Conservation (phyloP, 2,113 vertebrate genomes). For the Thinocorus orbignyianus region DNA sequence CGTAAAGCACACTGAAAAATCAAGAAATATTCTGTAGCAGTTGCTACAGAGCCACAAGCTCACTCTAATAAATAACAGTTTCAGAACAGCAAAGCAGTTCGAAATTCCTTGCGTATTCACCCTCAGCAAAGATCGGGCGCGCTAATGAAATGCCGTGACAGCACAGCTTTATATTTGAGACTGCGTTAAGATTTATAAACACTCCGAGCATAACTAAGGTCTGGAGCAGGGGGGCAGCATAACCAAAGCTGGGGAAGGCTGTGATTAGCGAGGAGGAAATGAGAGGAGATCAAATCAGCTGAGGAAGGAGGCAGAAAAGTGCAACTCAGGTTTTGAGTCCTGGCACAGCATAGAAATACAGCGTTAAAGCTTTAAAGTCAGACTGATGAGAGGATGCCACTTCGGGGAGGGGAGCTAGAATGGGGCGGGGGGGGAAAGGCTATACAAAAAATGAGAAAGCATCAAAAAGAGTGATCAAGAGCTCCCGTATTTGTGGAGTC, state of each 20-base stretch:
- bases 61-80: background rate
- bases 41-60: background rate
- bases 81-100: background rate
- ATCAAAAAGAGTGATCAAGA: background rate
- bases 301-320: constrained; percentile 2
- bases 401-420: background rate
- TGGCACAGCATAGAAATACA: background rate
- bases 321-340: background rate
- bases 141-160: background rate
- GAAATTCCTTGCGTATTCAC: background rate
- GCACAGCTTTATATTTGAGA: background rate
- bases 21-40: background rate
- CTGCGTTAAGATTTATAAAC: constrained; percentile 13
- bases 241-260: constrained; percentile 61
- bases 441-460: background rate
- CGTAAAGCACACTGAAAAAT: background rate
- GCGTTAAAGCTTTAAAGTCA: background rate
- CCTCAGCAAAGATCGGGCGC: background rate
- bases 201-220: constrained; percentile 38
- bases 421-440: no score
- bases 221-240: constrained; percentile 68
- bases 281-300: constrained; percentile 9
- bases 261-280: background rate
- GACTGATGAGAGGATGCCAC: background rate
- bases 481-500: background rate